These are phyloP conservation scores for Polypterus senegalus DNA, from an alignment of 2,113 vertebrate genomes.

Conservation along the genomic window DNA sequence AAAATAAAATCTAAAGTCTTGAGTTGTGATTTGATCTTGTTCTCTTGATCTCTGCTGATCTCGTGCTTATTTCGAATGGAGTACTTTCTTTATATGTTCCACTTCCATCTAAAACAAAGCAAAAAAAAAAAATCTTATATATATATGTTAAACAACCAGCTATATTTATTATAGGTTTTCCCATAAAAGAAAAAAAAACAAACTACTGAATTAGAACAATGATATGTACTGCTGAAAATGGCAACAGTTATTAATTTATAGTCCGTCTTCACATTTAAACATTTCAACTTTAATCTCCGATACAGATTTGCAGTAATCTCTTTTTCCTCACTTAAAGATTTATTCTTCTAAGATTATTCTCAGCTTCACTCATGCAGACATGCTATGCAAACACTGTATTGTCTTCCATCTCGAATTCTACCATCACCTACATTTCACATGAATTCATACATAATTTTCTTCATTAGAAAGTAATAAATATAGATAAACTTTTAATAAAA, in stretches of 20 bases:
- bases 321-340: too few relatives aligned
- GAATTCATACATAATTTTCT: too few relatives aligned
- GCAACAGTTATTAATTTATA: too few relatives aligned
- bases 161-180: background rate
- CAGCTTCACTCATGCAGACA: too few relatives aligned
- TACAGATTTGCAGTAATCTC: too few relatives aligned
- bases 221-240: too few relatives aligned
- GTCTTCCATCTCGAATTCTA: background rate
- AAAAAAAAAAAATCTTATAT: conserved; percentile 51
- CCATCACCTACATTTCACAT: too few relatives aligned
- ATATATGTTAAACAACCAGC: conserved; percentile 35
- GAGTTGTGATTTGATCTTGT: conserved; percentile 45
- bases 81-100: conserved; percentile 91
- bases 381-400: background rate
- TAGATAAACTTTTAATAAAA: background rate
- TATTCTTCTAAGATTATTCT: too few relatives aligned
- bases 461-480: background rate
- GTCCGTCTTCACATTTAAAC: too few relatives aligned
- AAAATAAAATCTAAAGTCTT: conserved; percentile 51
- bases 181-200: background rate
- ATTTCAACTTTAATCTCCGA: too few relatives aligned
- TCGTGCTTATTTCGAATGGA: conserved; percentile 77
- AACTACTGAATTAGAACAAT: background rate
- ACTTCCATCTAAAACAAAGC: conserved; percentile 72
- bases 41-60: conserved; percentile 12